Base-by-base conservation (phyloP, 2,113 vertebrate genomes). In the Myotis yumanensis region DNA sequence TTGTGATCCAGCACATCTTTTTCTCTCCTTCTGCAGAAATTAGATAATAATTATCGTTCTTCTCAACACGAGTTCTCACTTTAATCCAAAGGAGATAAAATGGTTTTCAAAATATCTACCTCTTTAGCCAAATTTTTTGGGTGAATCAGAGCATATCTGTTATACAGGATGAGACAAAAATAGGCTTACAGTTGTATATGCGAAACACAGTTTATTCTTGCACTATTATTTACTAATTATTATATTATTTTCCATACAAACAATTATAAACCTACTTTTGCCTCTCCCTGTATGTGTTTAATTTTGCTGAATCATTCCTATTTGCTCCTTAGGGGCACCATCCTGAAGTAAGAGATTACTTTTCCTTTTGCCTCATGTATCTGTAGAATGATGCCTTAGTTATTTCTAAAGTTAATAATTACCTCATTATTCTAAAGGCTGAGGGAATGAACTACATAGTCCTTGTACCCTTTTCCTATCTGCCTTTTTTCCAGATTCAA, bases 351-450 rank as follows among this genome's bases (percentile, higher is more conserved):
- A 54, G 11, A 52, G 37, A 71, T 81, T 23, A 17, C 9, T 66
- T 87, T 91, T 73, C 59, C 23, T 57, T 77, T 92, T 76, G 57
- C 80, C 9, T 52, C 18, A 0, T 18, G 32, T 76, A 52, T 68
- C 73, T 32, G 23, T 25, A 75, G 32, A 91, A 73, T 5, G 43
- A n/a, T 82, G 28, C 12, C 59, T 80, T 46, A n/a, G 66, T 69
- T 80, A 11, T 57, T 86, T 72, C 81, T 87, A 90, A 96, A 76
- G 69, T 37, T 79, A 72, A 25, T 40, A 93, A 83, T 83, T 30
- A 40, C 59, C 3, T 86, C 25, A 62, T 59, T 40, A 68, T 79
- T 77, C n/a, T 86, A 62, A 94, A 86, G 17, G 1, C 28, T 64
- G 46, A 62, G 11, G 51, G 2, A 11, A 23, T 48, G 3, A 89